These are phyloP conservation scores for Nebria ingens DNA, from an alignment of 1,140 invertebrate genomes.

Conservation along the genomic window DNA sequence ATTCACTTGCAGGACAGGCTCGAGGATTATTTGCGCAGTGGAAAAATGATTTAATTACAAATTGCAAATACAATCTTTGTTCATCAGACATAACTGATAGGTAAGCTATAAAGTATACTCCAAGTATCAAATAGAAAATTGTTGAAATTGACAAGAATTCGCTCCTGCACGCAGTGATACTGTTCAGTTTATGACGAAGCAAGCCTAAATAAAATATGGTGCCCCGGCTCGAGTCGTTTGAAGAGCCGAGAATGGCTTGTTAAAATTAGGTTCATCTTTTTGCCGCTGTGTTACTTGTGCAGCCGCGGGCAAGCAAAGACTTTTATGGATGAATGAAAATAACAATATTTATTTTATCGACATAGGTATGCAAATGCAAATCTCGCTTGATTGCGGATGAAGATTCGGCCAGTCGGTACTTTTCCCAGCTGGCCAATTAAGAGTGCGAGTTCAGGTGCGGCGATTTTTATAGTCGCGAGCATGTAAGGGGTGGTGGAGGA, in stretches of 20 bases:
- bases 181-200: background rate
- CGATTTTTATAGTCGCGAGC: background rate
- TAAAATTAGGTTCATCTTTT: slow-evolving; percentile 6
- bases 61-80: too few species aligned
- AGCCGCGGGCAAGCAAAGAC: background rate
- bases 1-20: too few species aligned
- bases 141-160: too few species aligned
- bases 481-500: too few species aligned
- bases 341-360: background rate
- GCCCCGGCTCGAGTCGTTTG: background rate
- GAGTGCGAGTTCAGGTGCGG: background rate
- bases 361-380: background rate
- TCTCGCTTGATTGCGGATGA: background rate
- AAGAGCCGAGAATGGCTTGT: background rate
- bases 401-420: background rate
- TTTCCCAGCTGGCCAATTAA: background rate
- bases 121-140: too few species aligned
- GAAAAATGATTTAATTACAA: too few species aligned
- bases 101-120: too few species aligned
- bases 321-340: background rate
- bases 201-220: slow-evolving; percentile 1
- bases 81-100: too few species aligned
- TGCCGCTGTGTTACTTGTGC: background rate
- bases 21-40: too few species aligned
- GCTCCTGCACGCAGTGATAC: background rate